Evolutionary conservation across 2,888 invertebrate genomes (phyloP).

Genomic region (Pandemis heparana): DNA sequence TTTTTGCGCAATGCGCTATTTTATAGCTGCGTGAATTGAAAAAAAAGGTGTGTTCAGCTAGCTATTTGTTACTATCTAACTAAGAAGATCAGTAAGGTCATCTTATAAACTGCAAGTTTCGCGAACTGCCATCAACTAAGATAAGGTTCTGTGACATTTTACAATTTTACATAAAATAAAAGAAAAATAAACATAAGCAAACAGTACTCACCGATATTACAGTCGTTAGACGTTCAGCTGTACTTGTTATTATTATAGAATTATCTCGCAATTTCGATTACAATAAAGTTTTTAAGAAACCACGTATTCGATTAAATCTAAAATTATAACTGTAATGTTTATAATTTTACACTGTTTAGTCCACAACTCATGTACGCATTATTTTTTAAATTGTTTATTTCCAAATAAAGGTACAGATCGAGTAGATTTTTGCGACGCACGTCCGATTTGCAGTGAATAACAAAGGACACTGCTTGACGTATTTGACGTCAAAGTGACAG

Average conservation of each 20-base stretch:
- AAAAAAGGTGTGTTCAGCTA: neutral
- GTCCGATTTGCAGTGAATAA: neutral
- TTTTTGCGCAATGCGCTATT: conserved; percentile 38
- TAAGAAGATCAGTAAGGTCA: neutral
- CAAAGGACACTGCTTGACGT: conserved; percentile 34
- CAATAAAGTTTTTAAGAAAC: conserved; percentile 5
- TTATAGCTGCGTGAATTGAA: neutral
- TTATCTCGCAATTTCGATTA: conserved; percentile 24
- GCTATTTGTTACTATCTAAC: neutral
- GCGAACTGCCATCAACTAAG: neutral
- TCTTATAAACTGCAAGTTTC: neutral
- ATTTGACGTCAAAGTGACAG: conserved; percentile 33
- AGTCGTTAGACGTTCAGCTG: conserved; percentile 21
- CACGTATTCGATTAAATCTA: conserved; percentile 5
- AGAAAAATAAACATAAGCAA: neutral
- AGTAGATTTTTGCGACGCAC: neutral
- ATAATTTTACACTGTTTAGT: conserved; percentile 7
- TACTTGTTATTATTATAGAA: conserved; percentile 27
- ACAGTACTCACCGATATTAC: conserved; percentile 32
- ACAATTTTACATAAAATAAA: neutral
- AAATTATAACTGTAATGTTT: neutral
- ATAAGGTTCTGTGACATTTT: neutral
- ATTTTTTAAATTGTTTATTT: conserved; percentile 37
- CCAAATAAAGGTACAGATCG: conserved; percentile 36
- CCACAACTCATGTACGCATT: conserved; percentile 5